Percentiles rank a stretch among this genome's conserved stretches.
Evolutionary conservation across 2,113 vertebrate genomes (phyloP).

Genomic region (Pardalotus punctatus): DNA sequence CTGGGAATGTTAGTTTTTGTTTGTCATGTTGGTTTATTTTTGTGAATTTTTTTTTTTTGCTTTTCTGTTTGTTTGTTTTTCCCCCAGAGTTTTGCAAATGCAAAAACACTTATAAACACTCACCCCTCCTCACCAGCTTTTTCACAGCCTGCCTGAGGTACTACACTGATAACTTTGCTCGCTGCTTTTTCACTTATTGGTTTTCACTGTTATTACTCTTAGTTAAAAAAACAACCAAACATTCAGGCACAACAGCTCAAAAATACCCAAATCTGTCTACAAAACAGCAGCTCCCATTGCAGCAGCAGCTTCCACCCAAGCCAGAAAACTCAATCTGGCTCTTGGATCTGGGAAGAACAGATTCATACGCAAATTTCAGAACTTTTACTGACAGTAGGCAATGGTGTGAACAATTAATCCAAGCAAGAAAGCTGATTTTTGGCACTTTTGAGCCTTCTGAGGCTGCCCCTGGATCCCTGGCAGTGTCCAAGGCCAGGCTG

Average conservation of each 20-base stretch:
- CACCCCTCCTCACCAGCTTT: not conserved
- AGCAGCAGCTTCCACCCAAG: not conserved
- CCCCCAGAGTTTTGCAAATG: not conserved
- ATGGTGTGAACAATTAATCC: fast-evolving
- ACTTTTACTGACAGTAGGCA: not conserved
- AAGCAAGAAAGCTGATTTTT: not conserved
- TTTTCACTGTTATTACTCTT: not conserved
- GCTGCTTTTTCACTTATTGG: not conserved
- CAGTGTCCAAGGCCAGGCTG: fast-evolving
- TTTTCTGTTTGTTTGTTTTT: not conserved
- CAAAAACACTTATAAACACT: not conserved
- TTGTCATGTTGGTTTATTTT: not conserved
- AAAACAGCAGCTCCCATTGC: not conserved
- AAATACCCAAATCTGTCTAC: not conserved
- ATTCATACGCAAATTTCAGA: not conserved
- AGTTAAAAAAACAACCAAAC: not conserved
- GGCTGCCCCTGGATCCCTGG: not conserved
- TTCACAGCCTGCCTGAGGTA: not conserved
- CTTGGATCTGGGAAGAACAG: not conserved
- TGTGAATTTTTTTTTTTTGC: too few species aligned
- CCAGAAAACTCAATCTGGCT: not conserved
- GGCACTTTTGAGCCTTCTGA: not conserved
- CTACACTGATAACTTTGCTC: not conserved
- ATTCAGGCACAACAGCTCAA: not conserved
- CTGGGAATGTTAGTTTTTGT: not conserved